These are phyloP conservation scores for Cyclophora punctaria DNA, from an alignment of 2,888 invertebrate genomes.

Conservation along the genomic window DNA sequence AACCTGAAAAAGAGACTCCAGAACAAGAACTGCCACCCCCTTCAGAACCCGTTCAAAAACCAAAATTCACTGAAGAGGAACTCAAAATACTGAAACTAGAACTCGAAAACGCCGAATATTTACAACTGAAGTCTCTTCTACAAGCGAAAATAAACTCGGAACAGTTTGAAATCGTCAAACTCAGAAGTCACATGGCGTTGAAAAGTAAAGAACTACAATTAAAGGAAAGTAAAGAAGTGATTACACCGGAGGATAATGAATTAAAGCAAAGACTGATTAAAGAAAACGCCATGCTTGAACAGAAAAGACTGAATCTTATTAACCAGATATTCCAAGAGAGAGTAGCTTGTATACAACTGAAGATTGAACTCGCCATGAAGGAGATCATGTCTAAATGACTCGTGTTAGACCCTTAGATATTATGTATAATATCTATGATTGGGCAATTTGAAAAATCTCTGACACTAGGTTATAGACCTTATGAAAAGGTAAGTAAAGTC, in stretches of 20 bases:
- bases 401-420: no score
- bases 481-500: no score
- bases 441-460: no score
- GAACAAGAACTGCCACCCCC: constrained; percentile 33
- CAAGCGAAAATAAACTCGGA: constrained; percentile 83
- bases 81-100: constrained; percentile 75
- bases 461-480: no score
- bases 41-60: constrained; percentile 50
- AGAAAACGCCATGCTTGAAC: constrained; percentile 80
- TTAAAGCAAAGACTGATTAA: constrained; percentile 62
- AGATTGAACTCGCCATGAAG: constrained; percentile 79
- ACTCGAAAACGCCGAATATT: constrained; percentile 79
- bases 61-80: constrained; percentile 75
- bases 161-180: constrained; percentile 80
- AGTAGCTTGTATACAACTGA: constrained; percentile 81
- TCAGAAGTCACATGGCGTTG: constrained; percentile 72
- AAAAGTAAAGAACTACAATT: constrained; percentile 59
- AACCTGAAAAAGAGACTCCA: constrained; percentile 32
- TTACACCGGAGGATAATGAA: constrained; percentile 55
- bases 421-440: no score
- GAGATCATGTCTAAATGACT: constrained; percentile 64
- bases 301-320: constrained; percentile 79
- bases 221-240: constrained; percentile 54
- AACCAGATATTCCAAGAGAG: constrained; percentile 83
- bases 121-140: constrained; percentile 80